phyloP scores from a whole-genome alignment of 2,113 vertebrate species.

The Catharus minimus region DNA sequence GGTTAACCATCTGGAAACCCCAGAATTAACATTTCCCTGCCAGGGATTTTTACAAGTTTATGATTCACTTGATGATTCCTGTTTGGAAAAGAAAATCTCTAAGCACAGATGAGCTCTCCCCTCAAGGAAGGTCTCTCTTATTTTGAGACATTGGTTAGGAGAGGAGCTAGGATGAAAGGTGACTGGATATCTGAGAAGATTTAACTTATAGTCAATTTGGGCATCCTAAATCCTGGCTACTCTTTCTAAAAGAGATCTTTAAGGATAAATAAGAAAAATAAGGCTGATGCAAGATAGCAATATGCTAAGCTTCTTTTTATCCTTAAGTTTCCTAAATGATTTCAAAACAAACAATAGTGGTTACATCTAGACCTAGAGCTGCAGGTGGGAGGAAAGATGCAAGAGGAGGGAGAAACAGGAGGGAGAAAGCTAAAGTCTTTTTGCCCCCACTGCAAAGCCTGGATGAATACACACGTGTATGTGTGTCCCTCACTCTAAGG shows the following conservation, averaged over 20 bases:
- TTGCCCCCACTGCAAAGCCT: not conserved
- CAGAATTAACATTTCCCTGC: not conserved
- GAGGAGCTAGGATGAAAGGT: not conserved
- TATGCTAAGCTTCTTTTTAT: not conserved
- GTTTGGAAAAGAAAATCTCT: not conserved
- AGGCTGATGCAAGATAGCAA: not conserved
- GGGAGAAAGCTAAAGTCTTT: not conserved
- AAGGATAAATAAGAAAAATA: not conserved
- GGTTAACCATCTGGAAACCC: slow-evolving; percentile 48
- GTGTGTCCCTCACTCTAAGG: rapidly evolving
- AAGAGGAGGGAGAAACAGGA: not conserved
- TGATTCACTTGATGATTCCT: slow-evolving; percentile 13
- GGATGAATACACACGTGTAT: rapidly evolving
- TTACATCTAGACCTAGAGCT: not conserved
- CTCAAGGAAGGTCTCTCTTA: not conserved
- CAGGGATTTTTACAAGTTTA: slow-evolving; percentile 37
- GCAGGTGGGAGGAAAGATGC: not conserved
- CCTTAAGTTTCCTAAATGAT: not conserved
- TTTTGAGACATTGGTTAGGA: not conserved
- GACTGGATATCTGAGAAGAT: not conserved
- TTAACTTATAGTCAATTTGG: not conserved
- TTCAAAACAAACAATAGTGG: not conserved
- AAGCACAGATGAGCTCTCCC: not conserved
- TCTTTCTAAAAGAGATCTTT: not conserved
- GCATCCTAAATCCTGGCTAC: not conserved